Evolutionary conservation across 2,113 vertebrate species (phyloP), one percentile per base, ranked within the genome.

Genomic region (Dipodomys stephensi): DNA sequence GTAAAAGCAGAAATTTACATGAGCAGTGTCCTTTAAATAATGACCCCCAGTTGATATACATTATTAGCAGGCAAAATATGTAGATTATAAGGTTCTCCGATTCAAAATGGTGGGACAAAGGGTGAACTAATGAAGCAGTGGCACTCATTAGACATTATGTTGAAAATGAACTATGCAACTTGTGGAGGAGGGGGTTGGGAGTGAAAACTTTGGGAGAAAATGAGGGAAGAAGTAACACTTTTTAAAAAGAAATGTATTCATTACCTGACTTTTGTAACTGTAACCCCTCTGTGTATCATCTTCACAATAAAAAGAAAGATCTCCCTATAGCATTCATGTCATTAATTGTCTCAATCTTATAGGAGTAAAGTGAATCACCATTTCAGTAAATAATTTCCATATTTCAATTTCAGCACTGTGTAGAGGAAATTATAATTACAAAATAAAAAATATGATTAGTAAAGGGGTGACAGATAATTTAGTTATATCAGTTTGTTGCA

Each of bases 391-490:
- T 82, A 57, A 57, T 57, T 15, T 57, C 15, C 53, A 57, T 57
- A 57, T 57, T 57, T 57, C 53, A 57, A 57, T 53, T 53, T 53
- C 49, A 53, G 12, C 53, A 19, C 19, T 35, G 5, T 72, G 39
- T n/a, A 68, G 44, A 76, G 2, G 82, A 90, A 49, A 53, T 25
- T 72, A 80, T 6, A 91, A 94, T 92, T 87, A 67, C 18, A n/a
- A 19, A 5, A n/a, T 65, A 10, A 11, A 87, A 90, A 80, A 83
- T 89, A 68, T 35, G n/a, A 83, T 84, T 90, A 72, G 16, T 22
- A 73, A 78, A 60, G 2, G 1, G 13, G 18, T 85, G 5, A 16
- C 32, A 77, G 65, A n/a, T 82, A 6, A 64, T 69, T 20, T 20
- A 84, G 13, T 7, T 27, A 32, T 64, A 67, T 27, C 18, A 49